Base-by-base conservation (phyloP, 2,113 vertebrate genomes). In the Brachirus orientalis region DNA sequence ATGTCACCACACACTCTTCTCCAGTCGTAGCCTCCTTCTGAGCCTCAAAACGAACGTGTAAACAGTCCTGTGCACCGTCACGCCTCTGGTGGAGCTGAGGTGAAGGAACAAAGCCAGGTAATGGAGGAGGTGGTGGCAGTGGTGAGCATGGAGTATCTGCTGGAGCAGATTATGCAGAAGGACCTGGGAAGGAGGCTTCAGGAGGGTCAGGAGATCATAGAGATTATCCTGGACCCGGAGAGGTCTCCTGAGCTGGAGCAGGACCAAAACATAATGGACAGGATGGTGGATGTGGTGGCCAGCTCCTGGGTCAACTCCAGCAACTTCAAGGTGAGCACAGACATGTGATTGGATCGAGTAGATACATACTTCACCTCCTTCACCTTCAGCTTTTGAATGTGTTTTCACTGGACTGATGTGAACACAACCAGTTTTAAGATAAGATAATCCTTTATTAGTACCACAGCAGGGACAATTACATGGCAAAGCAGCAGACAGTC, bases 241-340 rank as follows among this genome's bases (percentile, higher is more conserved):
- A 95, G 92, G 86, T 95, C 93, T 61, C 85, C 92, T 8, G 95
- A 95, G 77, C 91, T 99, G 74, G 96, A 99, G 62, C 94, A 96
- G 12, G 97, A 99, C 91, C 96, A 97, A 92, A 93, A 90, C 50
- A 81, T 93, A 91, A 91, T 99, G 88, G 97, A 99, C 92, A 92
- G 95, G 82, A 94, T 97, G 90, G 95, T 98, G 88, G 97, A 99
- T 56, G 92, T 93, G 11, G 90, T 99, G 63, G 96, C 96, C 76
- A 94, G 95, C 69, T 95, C 95, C 72, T 99, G 97, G 97, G 96
- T 99, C 66, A 98, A 98, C 90, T 95, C 96, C 72, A 98, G 95
- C 90, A 96, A 99, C 92, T 99, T 95, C 37, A 99, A 99, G 96
- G 97, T 99, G 93, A 94, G 92, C 11, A 33, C 10, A 14, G 17